Percentiles rank a stretch among this genome's conserved stretches.
Evolutionary conservation across 2,797 vertebrate species (phyloP).

Genomic region (Protonibea diacanthus): DNA sequence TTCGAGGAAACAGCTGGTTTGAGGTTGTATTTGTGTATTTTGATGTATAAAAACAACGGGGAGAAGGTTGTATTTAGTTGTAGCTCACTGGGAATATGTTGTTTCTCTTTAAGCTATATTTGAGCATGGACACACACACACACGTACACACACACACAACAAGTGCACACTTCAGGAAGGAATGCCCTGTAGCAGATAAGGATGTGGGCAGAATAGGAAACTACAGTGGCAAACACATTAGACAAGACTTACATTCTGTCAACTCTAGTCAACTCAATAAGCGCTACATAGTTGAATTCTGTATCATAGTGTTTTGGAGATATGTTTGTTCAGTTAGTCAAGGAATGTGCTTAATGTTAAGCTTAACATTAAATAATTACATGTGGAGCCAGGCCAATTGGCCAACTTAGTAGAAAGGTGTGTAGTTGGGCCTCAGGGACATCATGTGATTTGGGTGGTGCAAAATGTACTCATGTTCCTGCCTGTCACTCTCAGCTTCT

Average conservation of each 20-base stretch:
- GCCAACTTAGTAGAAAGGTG: background rate
- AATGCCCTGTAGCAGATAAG: conserved; percentile 67
- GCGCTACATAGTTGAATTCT: too few species aligned
- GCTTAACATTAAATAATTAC: background rate
- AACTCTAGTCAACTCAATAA: background rate
- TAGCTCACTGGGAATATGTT: conserved; percentile 16
- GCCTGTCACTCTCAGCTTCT: background rate
- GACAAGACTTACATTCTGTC: background rate
- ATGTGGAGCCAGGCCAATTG: background rate
- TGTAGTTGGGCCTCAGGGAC: conserved; percentile 14
- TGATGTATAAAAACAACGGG: background rate
- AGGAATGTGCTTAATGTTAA: too few species aligned
- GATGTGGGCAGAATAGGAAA: conserved; percentile 38
- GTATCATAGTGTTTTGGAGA: too few species aligned
- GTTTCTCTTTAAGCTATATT: conserved; percentile 47
- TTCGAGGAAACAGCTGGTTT: background rate
- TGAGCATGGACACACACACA: conserved; percentile 25
- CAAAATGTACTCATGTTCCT: conserved; percentile 18
- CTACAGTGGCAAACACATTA: conserved; percentile 5
- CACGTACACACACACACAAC: conserved; percentile 18
- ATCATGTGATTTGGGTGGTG: conserved; percentile 4
- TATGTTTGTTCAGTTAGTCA: too few species aligned
- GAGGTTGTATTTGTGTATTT: conserved; percentile 1
- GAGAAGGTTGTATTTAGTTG: background rate
- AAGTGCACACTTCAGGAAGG: conserved; percentile 58